Base-by-base conservation (phyloP, 2,113 vertebrate species). In the Marmota monax region DNA sequence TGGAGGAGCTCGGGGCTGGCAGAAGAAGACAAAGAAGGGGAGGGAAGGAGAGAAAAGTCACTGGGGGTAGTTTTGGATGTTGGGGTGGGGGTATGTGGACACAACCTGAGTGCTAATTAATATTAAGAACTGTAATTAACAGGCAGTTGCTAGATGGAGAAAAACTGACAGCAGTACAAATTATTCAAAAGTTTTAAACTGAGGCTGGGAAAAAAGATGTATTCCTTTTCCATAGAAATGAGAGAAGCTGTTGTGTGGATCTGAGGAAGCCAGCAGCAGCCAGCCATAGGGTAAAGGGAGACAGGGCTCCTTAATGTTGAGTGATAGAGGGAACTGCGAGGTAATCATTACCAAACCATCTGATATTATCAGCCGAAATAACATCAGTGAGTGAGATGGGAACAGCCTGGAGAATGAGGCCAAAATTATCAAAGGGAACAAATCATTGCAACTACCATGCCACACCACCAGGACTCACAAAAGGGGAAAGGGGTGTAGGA, bases 111-210 rank as follows among this genome's bases (percentile, higher is more conserved):
- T 4, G 25, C 93, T 97, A 98, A 97, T 97, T 98, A 96, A 83
- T 83, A 96, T 65, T 78, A 96, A 97, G 93, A 97, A 84, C 58
- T 93, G 93, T 94, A 98, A 98, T 98, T 98, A 98, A 96, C 73
- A 98, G 88, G 82, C 92, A 96, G 77, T 95, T 94, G 76, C 93
- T 97, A 78, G 93, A 98, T 70, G 86, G 88, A 94, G 92, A 84
- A 98, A 45, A 92, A 96, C 3, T 7, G 27, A 80, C 61, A 45
- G 45, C 42, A 37, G 67, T 63, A 91, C 53, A 76, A 92, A 96
- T 96, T 67, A 89, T 87, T 93, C 58, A 65, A 94, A 97, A 98
- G 92, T 96, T 97, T 95, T 90, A 88, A 96, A 42, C 58, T 10
- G 78, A 90, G 79, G 22, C 61, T 93, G 65, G 27, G 82, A 37